Evolutionary conservation across 2,797 vertebrate genomes (phyloP), one percentile per base, ranked within the genome.

Genomic region (Microctenopoma lineatum): DNA sequence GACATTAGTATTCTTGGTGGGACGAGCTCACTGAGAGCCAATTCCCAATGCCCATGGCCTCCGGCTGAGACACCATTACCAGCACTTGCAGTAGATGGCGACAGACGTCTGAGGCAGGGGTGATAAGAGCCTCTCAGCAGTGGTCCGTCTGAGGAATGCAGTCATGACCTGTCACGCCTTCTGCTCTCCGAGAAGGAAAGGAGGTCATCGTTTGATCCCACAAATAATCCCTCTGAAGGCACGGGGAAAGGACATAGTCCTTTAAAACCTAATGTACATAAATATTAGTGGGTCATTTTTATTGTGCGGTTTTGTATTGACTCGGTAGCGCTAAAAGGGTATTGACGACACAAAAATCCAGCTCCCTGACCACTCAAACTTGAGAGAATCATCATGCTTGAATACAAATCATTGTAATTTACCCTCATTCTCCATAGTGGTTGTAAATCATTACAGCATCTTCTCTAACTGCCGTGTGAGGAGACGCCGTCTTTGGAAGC

Each of bases 1-100:
- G 15, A 61, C 48, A 81, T 84, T 53, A 61, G 57, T 79, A 79
- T 84, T 85, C 68, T 54, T 8, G 9, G 55, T 45, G 46, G 3
- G 27, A 18, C 36, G 39, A 1, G 25, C 60, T 59, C 57, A 27
- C 50, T 32, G 64, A 63, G 50, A 76, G 26, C 29, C 68, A 68
- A 71, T 80, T 75, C 72, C 36, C 68, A 56, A 53, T 73, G 12
- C 55, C 46, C 32, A 38, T 1, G 2, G 18, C 47, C 56, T 72
- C 83, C 83, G 12, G 29, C 81, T 67, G 73, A 56, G 54, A 66
- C 36, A 36, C 62, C 66, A 47, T 81, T 73, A 79, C 59, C 32
- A 46, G 54, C 73, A 57, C 81, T 80, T 59, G 55, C 88, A 80
- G 87, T 86, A 87, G 87, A 86, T 87, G 87, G 87, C 66, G 76